Evolutionary conservation across 2,797 vertebrate species (phyloP).

Genomic region (Heliangelus exortis): DNA sequence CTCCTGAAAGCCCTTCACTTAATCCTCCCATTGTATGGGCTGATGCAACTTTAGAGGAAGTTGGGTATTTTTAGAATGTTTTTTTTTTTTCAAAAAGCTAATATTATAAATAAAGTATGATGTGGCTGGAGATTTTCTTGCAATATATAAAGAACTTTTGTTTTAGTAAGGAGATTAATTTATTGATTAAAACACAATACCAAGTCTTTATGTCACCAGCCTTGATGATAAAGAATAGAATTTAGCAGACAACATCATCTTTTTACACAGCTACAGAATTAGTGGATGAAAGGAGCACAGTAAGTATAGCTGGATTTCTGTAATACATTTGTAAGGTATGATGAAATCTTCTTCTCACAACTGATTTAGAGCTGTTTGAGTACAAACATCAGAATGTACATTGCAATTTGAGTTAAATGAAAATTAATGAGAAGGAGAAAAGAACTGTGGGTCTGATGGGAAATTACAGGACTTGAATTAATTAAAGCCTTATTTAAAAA

Average conservation of each 20-base stretch:
- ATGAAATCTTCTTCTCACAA: background rate
- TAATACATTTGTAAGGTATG: background rate
- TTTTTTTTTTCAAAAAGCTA: constrained; percentile 28
- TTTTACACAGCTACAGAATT: background rate
- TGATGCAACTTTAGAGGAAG: constrained; percentile 60
- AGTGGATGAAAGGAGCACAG: background rate
- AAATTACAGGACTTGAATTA: background rate
- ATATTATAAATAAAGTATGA: constrained; percentile 58
- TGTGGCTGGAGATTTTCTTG: constrained; percentile 46
- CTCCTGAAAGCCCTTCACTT: constrained; percentile 59
- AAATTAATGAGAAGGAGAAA: background rate
- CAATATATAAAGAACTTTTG: background rate
- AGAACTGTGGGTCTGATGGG: background rate
- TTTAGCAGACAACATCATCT: background rate
- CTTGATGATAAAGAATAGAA: background rate
- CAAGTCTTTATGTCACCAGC: constrained; percentile 21
- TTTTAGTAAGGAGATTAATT: constrained; percentile 29
- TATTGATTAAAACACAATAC: constrained; percentile 30
- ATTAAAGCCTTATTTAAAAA: background rate
- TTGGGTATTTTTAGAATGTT: constrained; percentile 53
- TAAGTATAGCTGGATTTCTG: background rate
- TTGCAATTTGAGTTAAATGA: background rate
- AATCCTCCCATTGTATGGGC: constrained; percentile 54
- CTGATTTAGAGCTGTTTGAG: background rate
- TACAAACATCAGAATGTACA: background rate